phyloP scores from a whole-genome alignment of 2,113 vertebrate species.

The Pelecanus crispus region DNA sequence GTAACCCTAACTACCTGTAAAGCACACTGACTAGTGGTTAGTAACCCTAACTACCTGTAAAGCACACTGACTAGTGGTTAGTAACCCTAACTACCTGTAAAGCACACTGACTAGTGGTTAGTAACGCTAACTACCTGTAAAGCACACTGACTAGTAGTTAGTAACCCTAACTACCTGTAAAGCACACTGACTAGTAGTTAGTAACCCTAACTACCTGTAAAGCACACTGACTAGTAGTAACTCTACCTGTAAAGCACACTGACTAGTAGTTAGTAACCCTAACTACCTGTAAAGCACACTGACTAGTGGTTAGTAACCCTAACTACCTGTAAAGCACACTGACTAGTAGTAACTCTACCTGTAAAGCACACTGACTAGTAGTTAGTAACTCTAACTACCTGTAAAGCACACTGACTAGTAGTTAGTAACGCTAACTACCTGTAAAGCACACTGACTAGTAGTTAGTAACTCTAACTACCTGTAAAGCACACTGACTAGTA shows the following conservation, averaged over 20 bases:
- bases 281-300: background rate
- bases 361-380: background rate
- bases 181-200: too few relatives aligned
- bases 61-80: too few relatives aligned
- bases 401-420: background rate
- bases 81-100: background rate
- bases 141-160: too few relatives aligned
- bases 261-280: too few relatives aligned
- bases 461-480: background rate
- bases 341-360: too few relatives aligned
- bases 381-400: background rate
- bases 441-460: background rate
- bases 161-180: background rate
- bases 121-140: background rate
- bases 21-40: too few relatives aligned
- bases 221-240: too few relatives aligned
- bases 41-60: background rate
- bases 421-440: background rate
- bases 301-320: too few relatives aligned
- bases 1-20: background rate
- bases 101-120: too few relatives aligned
- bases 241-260: background rate
- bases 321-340: background rate
- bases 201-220: background rate
- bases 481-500: background rate